Evolutionary conservation across 1,140 invertebrate genomes (phyloP).

Genomic region (Macrobrachium nipponense): DNA sequence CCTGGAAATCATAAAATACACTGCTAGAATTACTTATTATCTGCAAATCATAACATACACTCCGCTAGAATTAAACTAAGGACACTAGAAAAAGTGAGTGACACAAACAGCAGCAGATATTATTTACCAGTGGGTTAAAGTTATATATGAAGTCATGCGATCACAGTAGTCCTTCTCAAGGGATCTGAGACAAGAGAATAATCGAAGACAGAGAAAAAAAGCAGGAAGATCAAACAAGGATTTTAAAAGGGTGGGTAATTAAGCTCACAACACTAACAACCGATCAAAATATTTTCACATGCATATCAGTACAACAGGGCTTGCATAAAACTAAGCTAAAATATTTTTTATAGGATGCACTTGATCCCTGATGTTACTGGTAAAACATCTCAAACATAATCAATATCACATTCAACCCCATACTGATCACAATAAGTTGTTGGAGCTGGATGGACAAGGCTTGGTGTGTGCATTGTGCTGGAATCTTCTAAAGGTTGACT

Average conservation of each 20-base stretch:
- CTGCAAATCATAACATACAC: too few species aligned
- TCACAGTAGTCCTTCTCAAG: slow-evolving; percentile 42
- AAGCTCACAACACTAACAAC: too few species aligned
- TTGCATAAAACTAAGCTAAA: too few species aligned
- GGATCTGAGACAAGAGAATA: slow-evolving; percentile 34
- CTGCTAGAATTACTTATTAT: too few species aligned
- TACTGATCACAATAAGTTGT: slow-evolving; percentile 46
- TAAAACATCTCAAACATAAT: slow-evolving; percentile 32
- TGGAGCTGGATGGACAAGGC: slow-evolving; percentile 37
- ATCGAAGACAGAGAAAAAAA: background rate
- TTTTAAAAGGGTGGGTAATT: background rate
- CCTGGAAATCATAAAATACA: too few species aligned
- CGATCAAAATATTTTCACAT: too few species aligned
- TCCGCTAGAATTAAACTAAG: too few species aligned
- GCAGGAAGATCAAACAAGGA: background rate
- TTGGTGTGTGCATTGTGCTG: background rate
- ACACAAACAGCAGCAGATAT: too few species aligned
- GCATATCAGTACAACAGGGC: too few species aligned
- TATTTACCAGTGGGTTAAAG: background rate
- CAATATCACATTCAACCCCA: slow-evolving; percentile 43
- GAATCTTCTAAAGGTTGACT: background rate
- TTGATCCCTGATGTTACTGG: too few species aligned
- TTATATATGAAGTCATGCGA: slow-evolving; percentile 39
- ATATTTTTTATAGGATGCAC: too few species aligned
- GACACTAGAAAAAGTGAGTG: too few species aligned